A percentile compares a stretch with the other conserved stretches of the same genome.
phyloP scores from a whole-genome alignment of 2,888 invertebrate species.

The Chelonus formosanus region DNA sequence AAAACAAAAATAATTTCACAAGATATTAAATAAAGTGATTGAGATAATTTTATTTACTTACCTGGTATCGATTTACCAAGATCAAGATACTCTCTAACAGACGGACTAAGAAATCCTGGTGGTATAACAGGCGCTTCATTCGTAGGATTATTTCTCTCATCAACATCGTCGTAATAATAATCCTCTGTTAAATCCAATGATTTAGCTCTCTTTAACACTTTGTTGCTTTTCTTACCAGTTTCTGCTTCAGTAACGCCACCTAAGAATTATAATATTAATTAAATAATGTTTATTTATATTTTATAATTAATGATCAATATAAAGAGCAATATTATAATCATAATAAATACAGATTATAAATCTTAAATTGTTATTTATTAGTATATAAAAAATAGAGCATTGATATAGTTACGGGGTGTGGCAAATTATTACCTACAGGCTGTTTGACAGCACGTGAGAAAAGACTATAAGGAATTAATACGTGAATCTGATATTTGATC shows the following conservation, averaged over 20 bases:
- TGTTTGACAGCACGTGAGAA: slow-evolving; percentile 25
- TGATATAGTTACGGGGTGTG: no score
- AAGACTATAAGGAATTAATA: slow-evolving; percentile 25
- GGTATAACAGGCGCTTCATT: slow-evolving; percentile 71
- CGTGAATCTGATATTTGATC: slow-evolving; percentile 23
- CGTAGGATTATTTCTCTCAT: slow-evolving; percentile 65
- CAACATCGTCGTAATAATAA: slow-evolving; percentile 64
- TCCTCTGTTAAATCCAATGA: slow-evolving; percentile 61
- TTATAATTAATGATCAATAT: no score
- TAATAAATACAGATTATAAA: no score
- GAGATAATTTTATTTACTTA: slow-evolving; percentile 63
- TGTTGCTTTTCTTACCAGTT: slow-evolving; percentile 39
- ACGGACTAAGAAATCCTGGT: slow-evolving; percentile 82
- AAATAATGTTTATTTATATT: no score
- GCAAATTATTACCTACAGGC: background rate
- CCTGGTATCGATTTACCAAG: slow-evolving; percentile 90
- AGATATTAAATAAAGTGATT: background rate
- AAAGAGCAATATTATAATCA: no score
- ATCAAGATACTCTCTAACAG: slow-evolving; percentile 85
- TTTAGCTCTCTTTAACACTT: slow-evolving; percentile 64
- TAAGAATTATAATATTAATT: slow-evolving; percentile 24
- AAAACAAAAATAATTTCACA: no score
- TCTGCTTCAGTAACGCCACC: slow-evolving; percentile 33
- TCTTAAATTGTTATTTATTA: no score
- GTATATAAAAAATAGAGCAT: no score